These are phyloP conservation scores for Melinaea marsaeus DNA, from an alignment of 2,888 invertebrate species.

Conservation along the genomic window DNA sequence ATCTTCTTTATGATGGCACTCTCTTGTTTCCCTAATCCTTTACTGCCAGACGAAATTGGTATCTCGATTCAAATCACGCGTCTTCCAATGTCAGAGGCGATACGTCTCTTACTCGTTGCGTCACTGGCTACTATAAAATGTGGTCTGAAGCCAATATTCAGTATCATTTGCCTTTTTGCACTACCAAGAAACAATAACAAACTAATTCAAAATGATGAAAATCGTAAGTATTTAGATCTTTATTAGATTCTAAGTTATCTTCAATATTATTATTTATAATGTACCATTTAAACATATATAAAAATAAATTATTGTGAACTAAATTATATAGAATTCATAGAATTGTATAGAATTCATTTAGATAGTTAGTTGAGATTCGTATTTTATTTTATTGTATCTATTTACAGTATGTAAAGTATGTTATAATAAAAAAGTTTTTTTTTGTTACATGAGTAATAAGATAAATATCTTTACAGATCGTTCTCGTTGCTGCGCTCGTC, in stretches of 20 bases:
- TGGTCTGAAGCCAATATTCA: conserved; percentile 36
- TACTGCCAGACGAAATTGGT: background rate
- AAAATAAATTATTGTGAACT: no score
- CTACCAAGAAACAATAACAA: conserved; percentile 45
- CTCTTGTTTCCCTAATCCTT: no score
- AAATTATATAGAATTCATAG: no score
- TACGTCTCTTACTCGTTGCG: conserved; percentile 49
- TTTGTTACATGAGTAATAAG: background rate
- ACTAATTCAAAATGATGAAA: conserved; percentile 64
- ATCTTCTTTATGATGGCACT: no score
- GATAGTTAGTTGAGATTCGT: no score
- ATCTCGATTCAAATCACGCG: conserved; percentile 60
- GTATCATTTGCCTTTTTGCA: conserved; percentile 54
- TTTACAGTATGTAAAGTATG: no score
- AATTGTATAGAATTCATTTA: no score
- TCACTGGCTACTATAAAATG: conserved; percentile 55
- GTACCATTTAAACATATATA: background rate
- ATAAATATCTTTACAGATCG: conserved; percentile 46
- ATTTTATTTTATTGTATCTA: no score
- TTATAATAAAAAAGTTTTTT: no score
- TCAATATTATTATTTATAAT: no score
- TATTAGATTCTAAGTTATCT: background rate
- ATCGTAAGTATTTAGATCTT: conserved; percentile 51
- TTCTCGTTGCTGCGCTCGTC: conserved; percentile 57
- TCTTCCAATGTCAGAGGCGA: conserved; percentile 65